A percentile compares a stretch with the other conserved stretches of the same genome.
phyloP scores from a whole-genome alignment of 2,113 vertebrate species.

The Alouatta palliata region DNA sequence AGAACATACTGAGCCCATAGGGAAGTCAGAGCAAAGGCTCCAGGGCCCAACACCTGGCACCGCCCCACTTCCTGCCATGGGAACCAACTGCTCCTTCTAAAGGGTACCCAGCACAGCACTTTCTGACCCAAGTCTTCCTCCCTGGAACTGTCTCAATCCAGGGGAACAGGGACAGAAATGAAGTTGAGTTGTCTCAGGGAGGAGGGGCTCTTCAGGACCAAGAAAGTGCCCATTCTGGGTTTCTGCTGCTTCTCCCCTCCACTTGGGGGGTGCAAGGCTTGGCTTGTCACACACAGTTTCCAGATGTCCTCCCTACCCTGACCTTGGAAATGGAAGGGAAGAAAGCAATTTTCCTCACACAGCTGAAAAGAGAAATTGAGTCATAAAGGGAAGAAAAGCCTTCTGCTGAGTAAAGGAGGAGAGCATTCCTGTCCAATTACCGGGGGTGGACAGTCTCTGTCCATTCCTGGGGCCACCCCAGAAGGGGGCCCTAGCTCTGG shows the following conservation, averaged over 20 bases:
- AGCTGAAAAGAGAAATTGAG: conserved; percentile 37
- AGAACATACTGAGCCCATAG: conserved; percentile 65
- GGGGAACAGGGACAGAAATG: not conserved
- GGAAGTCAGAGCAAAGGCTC: conserved; percentile 43
- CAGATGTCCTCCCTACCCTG: not conserved
- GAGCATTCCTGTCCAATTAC: not conserved
- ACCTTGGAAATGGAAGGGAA: not conserved
- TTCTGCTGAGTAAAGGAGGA: conserved; percentile 14
- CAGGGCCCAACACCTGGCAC: not conserved
- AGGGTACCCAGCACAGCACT: not conserved
- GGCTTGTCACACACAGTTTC: not conserved
- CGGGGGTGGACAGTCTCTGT: not conserved
- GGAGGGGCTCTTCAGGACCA: not conserved
- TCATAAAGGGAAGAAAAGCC: not conserved
- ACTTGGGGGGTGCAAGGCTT: not conserved
- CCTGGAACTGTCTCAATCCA: not conserved
- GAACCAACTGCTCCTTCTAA: not conserved
- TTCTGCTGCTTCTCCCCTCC: not conserved
- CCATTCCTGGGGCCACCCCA: not conserved
- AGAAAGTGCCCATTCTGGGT: not conserved
- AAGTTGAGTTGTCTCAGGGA: not conserved
- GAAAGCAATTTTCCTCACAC: not conserved
- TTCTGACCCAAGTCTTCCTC: not conserved
- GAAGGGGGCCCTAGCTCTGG: not conserved
- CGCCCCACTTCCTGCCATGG: not conserved